phyloP scores from a whole-genome alignment of 92 coral and sea anemone species.

The Chrysogorgia sp. region DNA sequence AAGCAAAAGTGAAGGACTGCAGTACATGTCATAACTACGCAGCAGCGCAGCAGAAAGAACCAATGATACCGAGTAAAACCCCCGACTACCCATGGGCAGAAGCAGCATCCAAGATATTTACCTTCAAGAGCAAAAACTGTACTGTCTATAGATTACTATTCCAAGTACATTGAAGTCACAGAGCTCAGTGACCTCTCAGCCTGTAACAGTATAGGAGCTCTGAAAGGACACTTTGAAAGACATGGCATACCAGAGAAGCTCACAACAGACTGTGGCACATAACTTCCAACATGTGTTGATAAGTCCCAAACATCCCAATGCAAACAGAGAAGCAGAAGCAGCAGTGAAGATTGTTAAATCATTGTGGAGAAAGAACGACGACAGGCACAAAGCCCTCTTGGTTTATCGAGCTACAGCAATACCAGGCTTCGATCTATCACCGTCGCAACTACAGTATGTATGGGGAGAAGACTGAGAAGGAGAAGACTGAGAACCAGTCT shows the following conservation, averaged over 20 bases:
- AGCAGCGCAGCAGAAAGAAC: slow-evolving; percentile 57
- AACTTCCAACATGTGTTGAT: slow-evolving; percentile 22
- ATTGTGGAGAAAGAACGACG: slow-evolving; percentile 48
- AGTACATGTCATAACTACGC: slow-evolving; percentile 49
- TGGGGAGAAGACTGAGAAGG: slow-evolving; percentile 59
- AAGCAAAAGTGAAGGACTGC: slow-evolving; percentile 55
- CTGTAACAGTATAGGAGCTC: slow-evolving; percentile 26
- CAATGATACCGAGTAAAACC: slow-evolving; percentile 60
- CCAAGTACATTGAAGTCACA: slow-evolving; percentile 64
- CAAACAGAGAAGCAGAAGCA: slow-evolving; percentile 55
- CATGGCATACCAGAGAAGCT: slow-evolving; percentile 55
- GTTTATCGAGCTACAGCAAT: slow-evolving; percentile 51
- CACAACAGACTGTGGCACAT: slow-evolving; percentile 31
- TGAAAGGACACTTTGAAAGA: slow-evolving; percentile 55
- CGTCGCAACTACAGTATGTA: slow-evolving; percentile 58
- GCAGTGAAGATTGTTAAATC: slow-evolving; percentile 43
- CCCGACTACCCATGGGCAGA: slow-evolving; percentile 64
- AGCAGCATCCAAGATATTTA: slow-evolving; percentile 62
- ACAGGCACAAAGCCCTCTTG: slow-evolving; percentile 61
- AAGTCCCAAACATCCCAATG: slow-evolving; percentile 48
- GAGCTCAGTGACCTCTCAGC: slow-evolving; percentile 49
- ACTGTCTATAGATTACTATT: slow-evolving; percentile 60
- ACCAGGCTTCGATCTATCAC: slow-evolving; percentile 57
- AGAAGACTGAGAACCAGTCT: slow-evolving; percentile 52
- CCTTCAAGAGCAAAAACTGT: slow-evolving; percentile 58